These are phyloP conservation scores for Formica aserva DNA, from an alignment of 2,888 invertebrate species.

Conservation along the genomic window DNA sequence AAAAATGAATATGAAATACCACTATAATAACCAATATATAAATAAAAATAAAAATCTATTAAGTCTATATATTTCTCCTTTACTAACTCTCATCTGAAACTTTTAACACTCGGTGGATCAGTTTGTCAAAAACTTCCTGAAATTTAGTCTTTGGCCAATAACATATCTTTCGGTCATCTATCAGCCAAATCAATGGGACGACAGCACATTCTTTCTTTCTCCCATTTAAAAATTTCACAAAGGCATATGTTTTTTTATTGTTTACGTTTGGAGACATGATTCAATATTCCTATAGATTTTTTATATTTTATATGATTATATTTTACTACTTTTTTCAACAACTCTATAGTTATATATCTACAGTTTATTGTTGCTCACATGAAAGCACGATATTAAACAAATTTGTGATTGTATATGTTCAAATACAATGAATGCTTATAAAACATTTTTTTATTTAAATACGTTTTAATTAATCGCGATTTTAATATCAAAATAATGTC, in stretches of 20 bases:
- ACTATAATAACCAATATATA: too few relatives aligned
- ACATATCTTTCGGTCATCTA: neutral
- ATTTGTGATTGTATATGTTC: neutral
- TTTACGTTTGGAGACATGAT: neutral
- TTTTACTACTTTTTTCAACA: neutral
- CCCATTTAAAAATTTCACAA: neutral
- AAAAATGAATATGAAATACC: too few relatives aligned
- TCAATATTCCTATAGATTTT: slow-evolving; percentile 1
- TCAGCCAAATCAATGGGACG: neutral
- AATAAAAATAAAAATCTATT: too few relatives aligned
- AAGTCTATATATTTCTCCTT: neutral
- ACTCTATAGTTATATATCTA: neutral
- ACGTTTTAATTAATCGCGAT: too few relatives aligned
- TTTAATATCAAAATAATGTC: too few relatives aligned
- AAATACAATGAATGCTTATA: neutral
- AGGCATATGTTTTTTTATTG: neutral
- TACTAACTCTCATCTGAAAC: neutral
- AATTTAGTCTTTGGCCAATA: slow-evolving; percentile 6
- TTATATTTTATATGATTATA: neutral
- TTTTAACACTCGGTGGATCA: neutral
- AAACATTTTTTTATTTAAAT: too few relatives aligned
- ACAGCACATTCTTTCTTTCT: neutral
- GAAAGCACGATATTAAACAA: neutral
- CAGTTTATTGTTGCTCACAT: neutral
- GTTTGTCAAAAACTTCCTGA: neutral